Conservation (phyloP, 2,113 vertebrate genomes). For the Aspidoscelis tigris region DNA sequence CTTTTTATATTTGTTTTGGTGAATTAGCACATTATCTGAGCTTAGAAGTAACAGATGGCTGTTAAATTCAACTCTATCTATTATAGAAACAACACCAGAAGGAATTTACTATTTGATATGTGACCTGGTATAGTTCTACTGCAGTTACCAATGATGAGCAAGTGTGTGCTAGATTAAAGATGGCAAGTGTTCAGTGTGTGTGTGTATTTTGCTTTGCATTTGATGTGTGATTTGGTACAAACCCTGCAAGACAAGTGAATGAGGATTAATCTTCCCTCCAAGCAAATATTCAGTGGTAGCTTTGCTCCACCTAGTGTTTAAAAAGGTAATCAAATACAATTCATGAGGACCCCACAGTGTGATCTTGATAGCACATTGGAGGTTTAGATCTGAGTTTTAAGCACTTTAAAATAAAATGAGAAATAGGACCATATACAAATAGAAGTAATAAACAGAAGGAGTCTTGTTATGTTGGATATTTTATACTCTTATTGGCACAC, state of each 20-base stretch:
- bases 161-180: conserved; percentile 64
- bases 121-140: conserved; percentile 42
- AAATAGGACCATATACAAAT: background rate
- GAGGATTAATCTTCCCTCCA: background rate
- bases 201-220: conserved; percentile 49
- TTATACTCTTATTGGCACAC: background rate
- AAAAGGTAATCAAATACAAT: background rate
- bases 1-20: conserved; percentile 40
- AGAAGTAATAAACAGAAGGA: background rate
- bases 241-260: conserved; percentile 27
- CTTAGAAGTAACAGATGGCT: conserved; percentile 63
- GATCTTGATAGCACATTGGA: background rate
- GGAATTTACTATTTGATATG: conserved; percentile 59
- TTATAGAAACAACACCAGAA: conserved; percentile 63
- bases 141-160: conserved; percentile 54
- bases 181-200: conserved; percentile 45
- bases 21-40: conserved; percentile 32
- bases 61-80: conserved; percentile 54
- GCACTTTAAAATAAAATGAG: background rate
- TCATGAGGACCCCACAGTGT: background rate
- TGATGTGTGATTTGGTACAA: conserved; percentile 44
- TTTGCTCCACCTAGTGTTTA: conserved; percentile 74
- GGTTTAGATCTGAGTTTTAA: background rate
- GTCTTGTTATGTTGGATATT: background rate
- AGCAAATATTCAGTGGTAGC: background rate